Percentiles rank a stretch among this genome's conserved stretches.
phyloP scores from a whole-genome alignment of 2,888 invertebrate species.

The Lasioglossum morio region DNA sequence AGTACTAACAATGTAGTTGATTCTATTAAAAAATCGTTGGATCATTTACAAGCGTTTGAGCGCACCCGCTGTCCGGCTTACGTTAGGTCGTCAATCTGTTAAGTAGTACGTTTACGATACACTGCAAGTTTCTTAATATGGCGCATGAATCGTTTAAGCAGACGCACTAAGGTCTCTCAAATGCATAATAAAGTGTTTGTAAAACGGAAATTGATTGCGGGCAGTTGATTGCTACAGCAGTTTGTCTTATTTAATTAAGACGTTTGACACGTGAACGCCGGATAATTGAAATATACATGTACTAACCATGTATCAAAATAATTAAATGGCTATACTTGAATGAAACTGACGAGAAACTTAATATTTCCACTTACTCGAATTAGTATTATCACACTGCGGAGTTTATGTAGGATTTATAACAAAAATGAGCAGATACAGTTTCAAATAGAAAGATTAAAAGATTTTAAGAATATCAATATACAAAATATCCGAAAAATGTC shows the following conservation, averaged over 20 bases:
- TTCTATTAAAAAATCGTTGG: neutral
- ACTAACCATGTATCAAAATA: neutral
- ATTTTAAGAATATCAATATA: no score
- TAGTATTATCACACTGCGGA: neutral
- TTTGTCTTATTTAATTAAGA: constrained; percentile 10
- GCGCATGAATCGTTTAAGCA: constrained; percentile 8
- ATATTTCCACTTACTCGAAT: neutral
- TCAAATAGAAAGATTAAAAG: neutral
- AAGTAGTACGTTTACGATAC: neutral
- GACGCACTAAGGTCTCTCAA: constrained; percentile 1
- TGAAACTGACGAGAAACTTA: neutral
- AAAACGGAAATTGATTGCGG: constrained; percentile 2
- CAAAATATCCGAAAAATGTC: no score
- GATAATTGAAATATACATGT: neutral
- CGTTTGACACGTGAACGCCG: neutral
- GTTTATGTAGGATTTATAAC: neutral
- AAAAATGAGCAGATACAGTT: neutral
- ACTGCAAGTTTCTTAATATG: constrained; percentile 13
- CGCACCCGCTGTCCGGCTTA: neutral
- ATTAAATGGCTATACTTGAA: neutral
- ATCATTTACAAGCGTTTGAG: neutral
- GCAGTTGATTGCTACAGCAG: neutral
- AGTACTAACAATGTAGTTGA: neutral
- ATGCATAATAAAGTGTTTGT: constrained; percentile 4
- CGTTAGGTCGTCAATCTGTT: neutral